A percentile compares a stretch with the other conserved stretches of the same genome.
These are phyloP conservation scores for Conus ventricosus DNA, from an alignment of 1,140 invertebrate species.

Conservation along the genomic window DNA sequence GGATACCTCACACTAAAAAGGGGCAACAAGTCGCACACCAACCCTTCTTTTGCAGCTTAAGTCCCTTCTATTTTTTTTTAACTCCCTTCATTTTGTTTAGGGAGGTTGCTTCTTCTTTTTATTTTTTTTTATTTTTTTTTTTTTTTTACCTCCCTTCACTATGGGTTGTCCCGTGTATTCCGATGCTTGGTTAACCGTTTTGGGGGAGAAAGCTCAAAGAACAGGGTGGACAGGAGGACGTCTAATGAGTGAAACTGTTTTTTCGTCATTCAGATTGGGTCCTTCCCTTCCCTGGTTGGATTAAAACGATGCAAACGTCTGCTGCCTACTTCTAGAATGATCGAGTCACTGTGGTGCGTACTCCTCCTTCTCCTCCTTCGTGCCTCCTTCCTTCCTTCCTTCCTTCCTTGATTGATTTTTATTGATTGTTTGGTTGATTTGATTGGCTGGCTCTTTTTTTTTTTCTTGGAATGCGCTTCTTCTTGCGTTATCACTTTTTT, in stretches of 20 bases:
- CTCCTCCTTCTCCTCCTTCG: not conserved
- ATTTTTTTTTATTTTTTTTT: too few relatives aligned
- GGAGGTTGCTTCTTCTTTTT: too few relatives aligned
- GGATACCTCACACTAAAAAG: too few relatives aligned
- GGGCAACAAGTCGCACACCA: too few relatives aligned
- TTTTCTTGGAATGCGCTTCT: not conserved
- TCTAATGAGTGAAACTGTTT: conserved; percentile 37
- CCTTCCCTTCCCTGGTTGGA: conserved; percentile 19
- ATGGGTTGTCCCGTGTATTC: too few relatives aligned
- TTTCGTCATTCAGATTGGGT: conserved; percentile 38
- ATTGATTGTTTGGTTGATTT: not conserved
- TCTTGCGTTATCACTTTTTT: not conserved
- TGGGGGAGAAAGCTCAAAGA: too few relatives aligned
- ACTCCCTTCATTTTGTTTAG: too few relatives aligned
- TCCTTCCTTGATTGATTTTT: not conserved
- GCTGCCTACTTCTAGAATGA: conserved; percentile 42
- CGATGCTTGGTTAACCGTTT: too few relatives aligned
- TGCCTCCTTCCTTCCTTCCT: not conserved
- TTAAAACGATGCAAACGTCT: conserved; percentile 37
- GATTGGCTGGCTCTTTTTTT: not conserved
- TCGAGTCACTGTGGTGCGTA: conserved; percentile 47
- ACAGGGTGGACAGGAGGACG: not conserved
- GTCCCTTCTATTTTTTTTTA: too few relatives aligned
- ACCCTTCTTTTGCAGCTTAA: too few relatives aligned
- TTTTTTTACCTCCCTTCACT: too few relatives aligned